Evolutionary conservation across 37 sponge, comb jelly and placozoan species (phyloP), one percentile per base, ranked within the genome.

Genomic region (Chondrilla cf. caribensis): DNA sequence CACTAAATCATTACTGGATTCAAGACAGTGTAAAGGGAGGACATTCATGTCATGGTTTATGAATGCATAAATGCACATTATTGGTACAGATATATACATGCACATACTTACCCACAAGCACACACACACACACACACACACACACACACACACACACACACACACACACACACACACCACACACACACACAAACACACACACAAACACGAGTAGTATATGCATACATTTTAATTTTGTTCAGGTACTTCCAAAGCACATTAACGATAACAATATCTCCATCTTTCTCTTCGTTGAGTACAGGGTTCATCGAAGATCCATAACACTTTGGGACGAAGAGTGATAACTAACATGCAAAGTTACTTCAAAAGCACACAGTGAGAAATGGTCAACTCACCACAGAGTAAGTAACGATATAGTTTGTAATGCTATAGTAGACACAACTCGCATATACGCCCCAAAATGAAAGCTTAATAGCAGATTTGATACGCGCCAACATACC

Each of bases 241-340:
- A 73, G 43, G 9, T 42, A 14, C 44, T 73, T 73, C 24, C 37
- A 39, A 24, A 42, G 44, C 24, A 73, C 25, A 39, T 73, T 39
- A 0, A 73, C 76, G 24, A 73, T 39, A 38, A 38, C 76, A 39
- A 73, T 22, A 39, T 73, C 76, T 39, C 76, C 76, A 35, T 51
- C 82, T 29, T 70, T 70, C 19, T 37, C 70, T 54, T 60, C 38
- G 33, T 60, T 60, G 17, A 64, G 42, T 37, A 64, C 26, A 15
- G 82, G 82, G 18, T n/a, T 67, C 55, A 60, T 73, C 18, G 76
- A 73, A 17, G 41, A 36, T 37, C 76, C 76, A 42, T 43, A 73
- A 38, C 76, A 73, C 76, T 73, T 21, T 1, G 36, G 24, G 24
- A 37, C 1, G 24, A 40, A 15, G 19, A 73, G 22, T 62, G 17